phyloP scores from a whole-genome alignment of 1,140 invertebrate species.

The Lerema accius region DNA sequence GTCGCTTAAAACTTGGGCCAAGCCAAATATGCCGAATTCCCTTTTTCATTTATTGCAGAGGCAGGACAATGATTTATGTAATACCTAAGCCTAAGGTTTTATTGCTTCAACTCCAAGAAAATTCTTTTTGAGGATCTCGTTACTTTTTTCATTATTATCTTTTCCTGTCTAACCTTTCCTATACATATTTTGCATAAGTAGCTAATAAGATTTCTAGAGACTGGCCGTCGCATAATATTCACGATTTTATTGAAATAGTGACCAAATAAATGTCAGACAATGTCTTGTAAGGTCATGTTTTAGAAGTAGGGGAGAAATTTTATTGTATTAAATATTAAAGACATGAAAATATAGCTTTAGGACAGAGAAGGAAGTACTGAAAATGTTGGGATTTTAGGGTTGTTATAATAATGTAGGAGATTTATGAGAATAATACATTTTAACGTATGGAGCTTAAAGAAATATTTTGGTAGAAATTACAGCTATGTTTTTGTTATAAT shows the following conservation, averaged over 20 bases:
- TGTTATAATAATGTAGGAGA: too few species aligned
- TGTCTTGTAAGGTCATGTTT: constrained; percentile 1
- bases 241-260: constrained; percentile 23
- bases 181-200: constrained; percentile 38
- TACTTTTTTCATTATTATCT: constrained; percentile 54
- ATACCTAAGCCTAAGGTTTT: constrained; percentile 69
- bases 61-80: constrained; percentile 75
- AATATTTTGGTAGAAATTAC: too few species aligned
- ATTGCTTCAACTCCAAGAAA: constrained; percentile 58
- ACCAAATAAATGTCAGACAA: constrained; percentile 21
- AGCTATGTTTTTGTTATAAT: too few species aligned
- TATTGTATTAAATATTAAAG: background rate
- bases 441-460: too few species aligned
- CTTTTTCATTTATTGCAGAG: constrained; percentile 73
- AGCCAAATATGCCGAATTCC: constrained; percentile 60
- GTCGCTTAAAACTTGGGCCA: constrained; percentile 37
- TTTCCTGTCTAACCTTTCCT: constrained; percentile 19
- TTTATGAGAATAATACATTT: too few species aligned
- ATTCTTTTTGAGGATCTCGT: constrained; percentile 52
- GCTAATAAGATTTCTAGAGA: constrained; percentile 25
- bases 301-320: constrained; percentile 4
- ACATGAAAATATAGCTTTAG: background rate
- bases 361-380: background rate
- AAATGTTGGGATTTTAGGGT: background rate
- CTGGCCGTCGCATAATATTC: constrained; percentile 8